Conservation (phyloP, 2,797 vertebrate species). For the Lates japonicus region DNA sequence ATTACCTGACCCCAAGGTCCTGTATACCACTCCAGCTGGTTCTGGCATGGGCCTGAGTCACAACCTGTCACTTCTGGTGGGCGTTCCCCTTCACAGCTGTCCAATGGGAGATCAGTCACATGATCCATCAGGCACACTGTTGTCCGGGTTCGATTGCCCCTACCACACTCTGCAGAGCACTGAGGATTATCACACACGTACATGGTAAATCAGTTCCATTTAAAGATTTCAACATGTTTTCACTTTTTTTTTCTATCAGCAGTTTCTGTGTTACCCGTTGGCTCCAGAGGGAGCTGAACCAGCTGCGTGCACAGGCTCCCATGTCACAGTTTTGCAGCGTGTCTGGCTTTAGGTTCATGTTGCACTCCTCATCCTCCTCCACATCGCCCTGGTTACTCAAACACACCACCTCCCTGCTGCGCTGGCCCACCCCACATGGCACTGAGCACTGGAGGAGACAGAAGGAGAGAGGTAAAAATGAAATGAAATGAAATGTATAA, state of each 20-base stretch:
- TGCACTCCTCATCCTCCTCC: conserved; percentile 84
- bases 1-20: conserved; percentile 86
- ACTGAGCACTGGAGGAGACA: conserved; percentile 81
- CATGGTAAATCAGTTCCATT: not conserved
- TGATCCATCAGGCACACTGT: conserved; percentile 83
- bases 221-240: conserved; percentile 3
- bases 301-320: conserved; percentile 86
- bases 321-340: conserved; percentile 85
- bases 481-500: not conserved
- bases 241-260: not conserved
- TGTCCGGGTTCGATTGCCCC: conserved; percentile 78
- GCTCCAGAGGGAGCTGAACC: conserved; percentile 87
- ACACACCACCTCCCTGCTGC: conserved; percentile 84
- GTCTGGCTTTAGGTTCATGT: conserved; percentile 82
- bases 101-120: conserved; percentile 81
- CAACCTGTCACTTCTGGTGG: conserved; percentile 76
- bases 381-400: conserved; percentile 84
- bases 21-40: conserved; percentile 82
- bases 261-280: conserved; percentile 73
- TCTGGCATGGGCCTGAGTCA: conserved; percentile 78
- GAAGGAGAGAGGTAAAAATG: not conserved
- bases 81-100: conserved; percentile 79
- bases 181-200: conserved; percentile 49
- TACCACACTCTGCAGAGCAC: conserved; percentile 85
- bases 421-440: conserved; percentile 86